Conservation (phyloP, 2,888 invertebrate species). For the Nycteola revayana region DNA sequence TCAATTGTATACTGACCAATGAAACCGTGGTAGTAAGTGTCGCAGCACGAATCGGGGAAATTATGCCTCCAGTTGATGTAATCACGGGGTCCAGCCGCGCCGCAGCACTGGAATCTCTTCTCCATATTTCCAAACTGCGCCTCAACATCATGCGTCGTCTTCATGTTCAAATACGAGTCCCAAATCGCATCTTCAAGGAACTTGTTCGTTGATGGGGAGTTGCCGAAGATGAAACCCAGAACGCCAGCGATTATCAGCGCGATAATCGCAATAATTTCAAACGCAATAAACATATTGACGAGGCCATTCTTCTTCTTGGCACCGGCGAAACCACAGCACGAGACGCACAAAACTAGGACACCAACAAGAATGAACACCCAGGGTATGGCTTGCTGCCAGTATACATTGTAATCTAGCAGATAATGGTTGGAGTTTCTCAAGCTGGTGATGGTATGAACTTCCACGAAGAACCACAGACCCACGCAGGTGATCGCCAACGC, state of each 20-base stretch:
- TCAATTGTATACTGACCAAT: conserved; percentile 56
- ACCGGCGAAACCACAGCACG: conserved; percentile 60
- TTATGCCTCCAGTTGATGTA: conserved; percentile 64
- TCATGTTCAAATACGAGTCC: conserved; percentile 64
- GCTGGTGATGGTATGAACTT: conserved; percentile 54
- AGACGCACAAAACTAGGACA: conserved; percentile 52
- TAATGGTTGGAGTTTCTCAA: conserved; percentile 66
- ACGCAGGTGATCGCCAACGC: conserved; percentile 51
- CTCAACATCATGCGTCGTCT: conserved; percentile 47
- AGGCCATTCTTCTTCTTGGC: conserved; percentile 52
- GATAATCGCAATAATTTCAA: conserved; percentile 46
- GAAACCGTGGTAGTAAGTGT: conserved; percentile 64
- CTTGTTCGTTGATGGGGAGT: conserved; percentile 53
- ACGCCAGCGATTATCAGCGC: conserved; percentile 47
- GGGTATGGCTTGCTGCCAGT: conserved; percentile 72
- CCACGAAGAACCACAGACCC: conserved; percentile 64
- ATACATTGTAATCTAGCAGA: conserved; percentile 65
- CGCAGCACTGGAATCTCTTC: conserved; percentile 67
- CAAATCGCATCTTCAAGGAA: conserved; percentile 68
- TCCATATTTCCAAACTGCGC: conserved; percentile 55
- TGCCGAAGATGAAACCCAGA: conserved; percentile 60
- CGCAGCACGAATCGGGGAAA: conserved; percentile 70
- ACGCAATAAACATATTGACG: conserved; percentile 47
- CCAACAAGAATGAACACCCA: conserved; percentile 67
- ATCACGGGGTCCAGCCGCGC: conserved; percentile 64